Conservation (phyloP, 2,797 vertebrate species). For the Momotus momota region DNA sequence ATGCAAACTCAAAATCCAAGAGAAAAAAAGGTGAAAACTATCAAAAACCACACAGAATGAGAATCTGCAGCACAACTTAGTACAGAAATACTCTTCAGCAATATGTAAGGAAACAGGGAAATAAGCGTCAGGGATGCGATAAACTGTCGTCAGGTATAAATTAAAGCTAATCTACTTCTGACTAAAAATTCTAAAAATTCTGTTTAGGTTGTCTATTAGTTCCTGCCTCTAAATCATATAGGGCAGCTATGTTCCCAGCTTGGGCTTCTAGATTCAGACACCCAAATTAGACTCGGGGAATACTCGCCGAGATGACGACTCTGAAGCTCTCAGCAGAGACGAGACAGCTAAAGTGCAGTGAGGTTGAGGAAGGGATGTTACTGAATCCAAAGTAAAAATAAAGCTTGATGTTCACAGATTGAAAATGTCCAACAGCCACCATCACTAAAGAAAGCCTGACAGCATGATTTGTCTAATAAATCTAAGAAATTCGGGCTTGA, state of each 20-base stretch:
- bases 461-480: background rate
- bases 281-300: background rate
- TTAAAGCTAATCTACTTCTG: background rate
- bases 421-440: background rate
- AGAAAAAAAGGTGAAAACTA: background rate
- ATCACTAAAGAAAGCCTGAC: background rate
- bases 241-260: background rate
- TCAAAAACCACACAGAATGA: background rate
- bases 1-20: background rate
- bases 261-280: background rate
- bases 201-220: background rate
- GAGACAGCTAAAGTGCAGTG: background rate
- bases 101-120: background rate
- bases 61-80: background rate
- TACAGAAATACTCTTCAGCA: background rate
- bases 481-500: background rate
- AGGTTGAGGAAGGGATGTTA: background rate
- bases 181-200: background rate
- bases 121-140: background rate
- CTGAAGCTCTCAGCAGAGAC: background rate
- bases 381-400: background rate
- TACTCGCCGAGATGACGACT: background rate
- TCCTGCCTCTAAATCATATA: background rate
- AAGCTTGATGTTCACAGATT: background rate
- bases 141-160: background rate